Conservation (phyloP, 1,140 invertebrate genomes). For the Eulimnadia texana region DNA sequence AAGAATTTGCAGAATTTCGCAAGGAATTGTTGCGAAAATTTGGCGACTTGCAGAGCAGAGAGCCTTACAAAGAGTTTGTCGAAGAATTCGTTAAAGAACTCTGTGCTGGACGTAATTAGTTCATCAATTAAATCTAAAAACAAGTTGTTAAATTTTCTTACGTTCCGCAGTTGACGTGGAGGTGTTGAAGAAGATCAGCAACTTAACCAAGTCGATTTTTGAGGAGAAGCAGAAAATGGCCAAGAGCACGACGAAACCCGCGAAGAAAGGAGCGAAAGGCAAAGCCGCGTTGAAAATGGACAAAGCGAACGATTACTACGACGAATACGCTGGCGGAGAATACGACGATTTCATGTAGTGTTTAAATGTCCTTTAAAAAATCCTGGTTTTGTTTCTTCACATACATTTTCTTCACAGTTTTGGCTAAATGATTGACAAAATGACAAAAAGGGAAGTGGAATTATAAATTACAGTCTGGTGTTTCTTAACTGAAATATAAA, state of each 20-base stretch:
- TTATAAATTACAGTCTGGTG: no score
- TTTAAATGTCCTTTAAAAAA: background rate
- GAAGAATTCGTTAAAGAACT: slow-evolving; percentile 13
- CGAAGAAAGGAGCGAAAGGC: slow-evolving; percentile 4
- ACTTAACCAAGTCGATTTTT: slow-evolving; percentile 2
- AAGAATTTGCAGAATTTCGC: slow-evolving; percentile 10
- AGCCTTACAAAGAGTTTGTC: slow-evolving; percentile 7
- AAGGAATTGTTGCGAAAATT: slow-evolving; percentile 8
- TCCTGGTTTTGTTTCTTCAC: background rate
- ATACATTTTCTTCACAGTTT: background rate
- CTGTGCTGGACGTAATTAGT: slow-evolving; percentile 8
- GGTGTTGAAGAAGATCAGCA: slow-evolving; percentile 6
- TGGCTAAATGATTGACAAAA: no score
- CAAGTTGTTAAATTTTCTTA: background rate
- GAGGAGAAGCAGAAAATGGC: slow-evolving; percentile 13
- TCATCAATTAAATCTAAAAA: background rate
- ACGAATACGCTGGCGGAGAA: slow-evolving; percentile 11
- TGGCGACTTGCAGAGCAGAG: background rate
- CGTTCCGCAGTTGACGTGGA: slow-evolving; percentile 12
- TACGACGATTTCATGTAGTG: slow-evolving; percentile 15
- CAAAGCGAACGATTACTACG: slow-evolving; percentile 6
- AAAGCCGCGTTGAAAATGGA: slow-evolving; percentile 14
- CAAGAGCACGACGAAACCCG: slow-evolving; percentile 6
- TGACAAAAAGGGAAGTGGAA: no score
- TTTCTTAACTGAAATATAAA: no score